Evolutionary conservation across 1,140 invertebrate genomes (phyloP), one percentile per base, ranked within the genome.

Genomic region (Drosophila nebulosa): DNA sequence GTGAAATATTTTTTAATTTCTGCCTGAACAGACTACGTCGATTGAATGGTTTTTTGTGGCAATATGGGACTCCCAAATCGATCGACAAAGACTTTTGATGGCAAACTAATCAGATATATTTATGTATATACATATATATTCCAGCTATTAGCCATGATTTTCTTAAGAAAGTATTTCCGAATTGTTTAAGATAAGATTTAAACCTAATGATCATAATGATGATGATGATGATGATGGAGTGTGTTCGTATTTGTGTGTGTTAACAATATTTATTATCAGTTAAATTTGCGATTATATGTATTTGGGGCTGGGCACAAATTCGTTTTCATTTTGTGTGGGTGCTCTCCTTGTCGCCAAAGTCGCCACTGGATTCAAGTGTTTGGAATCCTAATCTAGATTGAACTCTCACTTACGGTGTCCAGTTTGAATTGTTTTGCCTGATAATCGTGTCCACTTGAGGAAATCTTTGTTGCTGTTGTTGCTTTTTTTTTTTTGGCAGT

Each of bases 341-440:
- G 30, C 62, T 74, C 62, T 74, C 35, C 16, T 64, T 46, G 39
- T 46, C 39, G 62, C 18, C 55, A 36, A 61, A 73, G 53, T 72
- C 60, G 56, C 52, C 70, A 58, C 68, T 72, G 71, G 30, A 32
- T n/a, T 83, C 59, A 24, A 78, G 66, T 70, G 79, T 21, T 46
- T 46, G 39, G 39, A 16, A 12, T 16, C 6, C 36, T 76, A 53
- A 88, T 84, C 76, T 65, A 46, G 68, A 79, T 76, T 35, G 42
- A 64, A 74, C 64, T 78, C 79, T 73, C 78, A 67, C 65, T 78
- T 77, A 78, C 62, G 66, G 60, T 81, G 78, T 74, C 69, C 74
- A 68, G 27, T 59, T 65, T 62, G 24, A 57, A 51, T 46, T 59
- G 46, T 39, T 16, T 55, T 36, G 51, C 52, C 35, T 59, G 74